Evolutionary conservation across 2,888 invertebrate genomes (phyloP).

Genomic region (Tromatobia lineatoria): DNA sequence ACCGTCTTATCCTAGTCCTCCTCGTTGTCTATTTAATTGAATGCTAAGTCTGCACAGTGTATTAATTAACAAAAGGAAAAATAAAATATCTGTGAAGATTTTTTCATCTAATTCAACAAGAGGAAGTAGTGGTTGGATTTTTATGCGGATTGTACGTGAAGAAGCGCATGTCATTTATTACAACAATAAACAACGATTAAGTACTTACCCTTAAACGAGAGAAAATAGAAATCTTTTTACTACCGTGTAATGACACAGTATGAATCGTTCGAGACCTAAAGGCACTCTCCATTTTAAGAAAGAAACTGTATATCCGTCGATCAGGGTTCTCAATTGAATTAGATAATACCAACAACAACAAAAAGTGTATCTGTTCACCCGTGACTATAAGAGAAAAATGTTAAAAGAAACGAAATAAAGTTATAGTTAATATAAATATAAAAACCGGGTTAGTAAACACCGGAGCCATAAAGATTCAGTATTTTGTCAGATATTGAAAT

Average conservation of each 20-base stretch:
- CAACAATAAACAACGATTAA: constrained; percentile 56
- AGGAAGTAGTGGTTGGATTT: constrained; percentile 38
- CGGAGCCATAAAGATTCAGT: constrained; percentile 75
- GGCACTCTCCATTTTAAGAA: constrained; percentile 50
- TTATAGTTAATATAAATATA: constrained; percentile 58
- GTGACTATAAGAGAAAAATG: constrained; percentile 51
- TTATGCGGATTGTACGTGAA: constrained; percentile 35
- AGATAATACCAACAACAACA: constrained; percentile 36
- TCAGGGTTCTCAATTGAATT: constrained; percentile 63
- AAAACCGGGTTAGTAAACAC: constrained; percentile 47
- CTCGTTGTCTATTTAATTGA: constrained; percentile 54
- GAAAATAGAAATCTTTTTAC: constrained; percentile 53
- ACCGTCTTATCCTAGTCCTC: constrained; percentile 55
- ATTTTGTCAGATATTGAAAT: constrained; percentile 80
- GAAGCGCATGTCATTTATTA: constrained; percentile 53
- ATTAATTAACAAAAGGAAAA: constrained; percentile 16
- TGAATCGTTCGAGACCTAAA: constrained; percentile 54
- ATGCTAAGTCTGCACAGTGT: constrained; percentile 43
- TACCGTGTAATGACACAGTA: constrained; percentile 35
- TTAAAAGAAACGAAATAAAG: constrained; percentile 55
- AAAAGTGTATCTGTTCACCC: constrained; percentile 47
- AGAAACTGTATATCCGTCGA: constrained; percentile 65
- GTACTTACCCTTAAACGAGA: constrained; percentile 57
- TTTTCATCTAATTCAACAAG: constrained; percentile 33
- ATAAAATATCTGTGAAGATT: constrained; percentile 27